A percentile compares a stretch with the other conserved stretches of the same genome.
Evolutionary conservation across 2,113 vertebrate species (phyloP).

Genomic region (Ibidorhyncha struthersii): DNA sequence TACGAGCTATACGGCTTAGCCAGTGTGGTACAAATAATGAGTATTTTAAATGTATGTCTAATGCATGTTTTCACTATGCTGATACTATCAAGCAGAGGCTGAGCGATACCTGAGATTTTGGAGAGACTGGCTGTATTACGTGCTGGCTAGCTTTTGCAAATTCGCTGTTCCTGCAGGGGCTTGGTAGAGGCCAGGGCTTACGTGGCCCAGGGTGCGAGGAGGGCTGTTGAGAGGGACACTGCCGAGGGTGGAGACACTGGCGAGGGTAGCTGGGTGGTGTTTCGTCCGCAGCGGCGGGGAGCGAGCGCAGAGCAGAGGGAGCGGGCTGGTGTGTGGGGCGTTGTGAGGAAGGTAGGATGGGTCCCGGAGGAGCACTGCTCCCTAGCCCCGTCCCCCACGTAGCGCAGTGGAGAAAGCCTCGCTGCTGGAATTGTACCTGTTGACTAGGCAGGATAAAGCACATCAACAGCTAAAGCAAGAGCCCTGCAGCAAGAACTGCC

Average conservation of each 20-base stretch:
- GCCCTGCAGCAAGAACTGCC: neutral
- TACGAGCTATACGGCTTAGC: neutral
- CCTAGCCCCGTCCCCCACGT: fast-evolving
- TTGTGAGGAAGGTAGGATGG: fast-evolving
- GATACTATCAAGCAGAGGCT: neutral
- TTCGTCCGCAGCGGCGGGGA: fast-evolving
- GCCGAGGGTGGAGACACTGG: no score
- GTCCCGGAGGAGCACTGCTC: fast-evolving
- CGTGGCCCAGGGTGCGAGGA: neutral
- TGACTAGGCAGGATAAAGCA: neutral
- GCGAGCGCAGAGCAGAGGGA: fast-evolving
- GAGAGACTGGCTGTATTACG: fast-evolving
- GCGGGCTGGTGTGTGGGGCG: fast-evolving
- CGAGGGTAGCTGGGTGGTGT: fast-evolving
- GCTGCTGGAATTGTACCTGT: fast-evolving
- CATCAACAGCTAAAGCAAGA: neutral
- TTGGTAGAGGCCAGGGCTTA: neutral
- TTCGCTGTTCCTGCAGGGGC: fast-evolving
- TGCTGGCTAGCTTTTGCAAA: neutral
- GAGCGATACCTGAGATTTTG: neutral
- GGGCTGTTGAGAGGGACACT: fast-evolving
- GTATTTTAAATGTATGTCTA: neutral
- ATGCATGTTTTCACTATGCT: neutral
- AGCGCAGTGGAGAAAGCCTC: no score
- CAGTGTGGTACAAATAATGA: neutral